Base-by-base conservation (phyloP, 2,888 invertebrate genomes). In the Campoplex nolae region DNA sequence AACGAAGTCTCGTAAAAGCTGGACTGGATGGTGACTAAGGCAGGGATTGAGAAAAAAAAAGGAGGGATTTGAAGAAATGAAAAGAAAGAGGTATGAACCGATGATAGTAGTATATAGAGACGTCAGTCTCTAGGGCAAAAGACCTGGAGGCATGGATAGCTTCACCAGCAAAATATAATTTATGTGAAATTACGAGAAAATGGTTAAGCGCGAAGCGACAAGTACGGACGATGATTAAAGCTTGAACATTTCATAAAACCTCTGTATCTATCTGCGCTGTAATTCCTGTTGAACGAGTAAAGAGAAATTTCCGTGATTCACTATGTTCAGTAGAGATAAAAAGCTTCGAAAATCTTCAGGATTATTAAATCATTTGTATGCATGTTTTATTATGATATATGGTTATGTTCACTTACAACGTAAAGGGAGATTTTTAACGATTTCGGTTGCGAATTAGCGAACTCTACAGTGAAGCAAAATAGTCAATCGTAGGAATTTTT, bases 121-220 rank as follows among this genome's bases (percentile, higher is more conserved):
- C 35, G 11, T 35, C 42, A 51, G 51, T 74, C 77, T 68, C 38
- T 58, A 23, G 13, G 45, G 23, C 42, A 23, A 58, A 62, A 35
- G 56, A 58, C 62, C 48, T 42, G 35, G 18, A 45, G 35, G 38
- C 48, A 75, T 38, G 54, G 75, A 75, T 65, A 62, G 65, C 65
- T 76, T 42, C 28, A 45, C 67, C 48, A 73, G 42, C 45, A 65
- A 65, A 81, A 76, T 80, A 73, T 83, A 77, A 86, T 86, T 86
- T 81, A 83, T 80, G 68, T 77, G 80, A 51, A 42, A 86, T 86
- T 86, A 80, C 54, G 83, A 74, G 77, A 83, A 79, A 86, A 80
- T 73, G 73, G 76, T 83, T 83, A 77, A 85, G 75, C 56, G 16
- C 32, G 48, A 71, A 16, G 38, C 42, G 65, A 51, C 38, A 68